Conservation (phyloP, 2,113 vertebrate species). For the Oryzias curvinotus region DNA sequence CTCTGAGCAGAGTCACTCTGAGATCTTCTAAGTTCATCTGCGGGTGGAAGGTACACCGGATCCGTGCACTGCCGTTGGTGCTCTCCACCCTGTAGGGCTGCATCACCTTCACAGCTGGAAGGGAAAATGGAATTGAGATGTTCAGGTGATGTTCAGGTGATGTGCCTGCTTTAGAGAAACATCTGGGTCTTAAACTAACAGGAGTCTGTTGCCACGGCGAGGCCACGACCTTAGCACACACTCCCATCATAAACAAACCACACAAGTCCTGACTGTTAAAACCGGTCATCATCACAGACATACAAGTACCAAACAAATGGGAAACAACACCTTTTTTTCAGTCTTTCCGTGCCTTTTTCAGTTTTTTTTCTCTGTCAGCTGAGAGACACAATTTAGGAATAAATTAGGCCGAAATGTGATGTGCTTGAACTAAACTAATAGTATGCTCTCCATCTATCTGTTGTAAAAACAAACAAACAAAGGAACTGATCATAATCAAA, state of each 20-base stretch:
- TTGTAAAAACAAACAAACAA: too few species aligned
- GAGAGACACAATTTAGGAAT: too few species aligned
- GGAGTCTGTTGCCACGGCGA: neutral
- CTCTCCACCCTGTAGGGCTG: slow-evolving; percentile 63
- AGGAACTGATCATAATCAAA: too few species aligned
- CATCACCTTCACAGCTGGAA: slow-evolving; percentile 49
- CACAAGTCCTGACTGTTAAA: neutral
- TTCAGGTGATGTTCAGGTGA: neutral
- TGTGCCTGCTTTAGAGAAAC: neutral
- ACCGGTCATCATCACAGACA: neutral
- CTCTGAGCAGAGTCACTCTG: slow-evolving; percentile 55
- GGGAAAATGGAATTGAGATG: neutral
- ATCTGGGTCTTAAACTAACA: neutral
- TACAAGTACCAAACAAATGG: neutral
- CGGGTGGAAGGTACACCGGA: slow-evolving; percentile 48
- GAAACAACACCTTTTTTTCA: too few species aligned
- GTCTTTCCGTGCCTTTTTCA: too few species aligned
- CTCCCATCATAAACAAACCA: neutral
- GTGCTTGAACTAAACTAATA: too few species aligned
- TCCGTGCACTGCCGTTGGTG: slow-evolving; percentile 31
- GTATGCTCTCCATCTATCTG: too few species aligned
- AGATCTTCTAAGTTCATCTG: slow-evolving; percentile 28
- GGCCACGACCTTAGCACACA: neutral
- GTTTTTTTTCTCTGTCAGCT: too few species aligned
- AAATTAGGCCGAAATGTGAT: too few species aligned